A percentile compares a stretch with the other conserved stretches of the same genome.
phyloP scores from a whole-genome alignment of 1,140 invertebrate genomes.

The Galendromus occidentalis region DNA sequence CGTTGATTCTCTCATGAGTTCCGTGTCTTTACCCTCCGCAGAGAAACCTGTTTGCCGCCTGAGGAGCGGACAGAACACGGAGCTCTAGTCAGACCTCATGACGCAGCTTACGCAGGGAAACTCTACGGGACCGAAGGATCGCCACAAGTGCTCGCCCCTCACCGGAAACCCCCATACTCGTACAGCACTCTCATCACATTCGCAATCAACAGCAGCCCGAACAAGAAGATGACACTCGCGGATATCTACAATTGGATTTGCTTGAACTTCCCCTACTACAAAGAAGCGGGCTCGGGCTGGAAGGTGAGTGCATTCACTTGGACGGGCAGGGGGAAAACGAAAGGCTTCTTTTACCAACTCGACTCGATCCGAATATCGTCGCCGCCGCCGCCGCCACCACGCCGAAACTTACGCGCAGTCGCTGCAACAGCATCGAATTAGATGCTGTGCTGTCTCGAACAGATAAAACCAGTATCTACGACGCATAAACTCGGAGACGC shows the following conservation, averaged over 20 bases:
- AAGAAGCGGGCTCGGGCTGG: constrained; percentile 46
- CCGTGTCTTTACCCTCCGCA: no score
- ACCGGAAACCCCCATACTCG: constrained; percentile 37
- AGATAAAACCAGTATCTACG: background rate
- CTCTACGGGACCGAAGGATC: no score
- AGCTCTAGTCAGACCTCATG: no score
- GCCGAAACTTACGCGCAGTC: background rate
- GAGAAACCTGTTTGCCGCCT: no score
- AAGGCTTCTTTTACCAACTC: background rate
- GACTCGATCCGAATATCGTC: background rate
- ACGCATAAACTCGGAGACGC: no score
- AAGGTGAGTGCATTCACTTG: constrained; percentile 41
- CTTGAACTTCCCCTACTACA: constrained; percentile 38
- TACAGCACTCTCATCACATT: constrained; percentile 48
- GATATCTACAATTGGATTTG: constrained; percentile 35
- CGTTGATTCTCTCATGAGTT: no score
- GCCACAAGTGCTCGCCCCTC: background rate
- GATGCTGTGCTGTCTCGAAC: background rate
- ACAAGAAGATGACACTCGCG: constrained; percentile 34
- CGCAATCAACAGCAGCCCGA: constrained; percentile 45
- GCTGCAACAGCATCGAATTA: background rate
- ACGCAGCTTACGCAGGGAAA: no score
- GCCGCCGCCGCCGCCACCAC: no score
- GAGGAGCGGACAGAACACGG: no score
- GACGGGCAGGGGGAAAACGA: background rate